phyloP scores from a whole-genome alignment of 2,888 invertebrate genomes.

The Didymodactylos carnosus region DNA sequence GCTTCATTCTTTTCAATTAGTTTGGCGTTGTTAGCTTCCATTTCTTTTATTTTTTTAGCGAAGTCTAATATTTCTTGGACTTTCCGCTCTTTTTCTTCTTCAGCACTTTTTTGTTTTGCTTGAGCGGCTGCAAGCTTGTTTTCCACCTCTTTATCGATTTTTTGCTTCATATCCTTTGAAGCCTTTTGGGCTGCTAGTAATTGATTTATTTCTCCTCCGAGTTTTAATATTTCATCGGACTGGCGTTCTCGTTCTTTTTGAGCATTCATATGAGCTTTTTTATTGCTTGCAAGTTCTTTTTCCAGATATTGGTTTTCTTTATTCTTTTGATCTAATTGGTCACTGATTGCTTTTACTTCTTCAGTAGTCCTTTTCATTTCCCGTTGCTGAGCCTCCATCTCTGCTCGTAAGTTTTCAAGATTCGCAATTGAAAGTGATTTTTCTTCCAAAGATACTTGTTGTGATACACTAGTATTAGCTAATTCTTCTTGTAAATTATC shows the following conservation, averaged over 20 bases:
- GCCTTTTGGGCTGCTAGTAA: background rate
- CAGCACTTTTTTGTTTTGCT: background rate
- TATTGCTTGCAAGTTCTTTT: background rate
- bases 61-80: background rate
- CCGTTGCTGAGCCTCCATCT: background rate
- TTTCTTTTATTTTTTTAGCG: background rate
- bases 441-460: background rate
- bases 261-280: background rate
- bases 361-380: background rate
- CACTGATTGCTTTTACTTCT: background rate
- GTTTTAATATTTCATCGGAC: background rate
- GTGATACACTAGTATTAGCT: background rate
- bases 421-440: background rate
- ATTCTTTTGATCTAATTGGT: background rate
- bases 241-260: background rate
- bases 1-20: background rate
- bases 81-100: background rate
- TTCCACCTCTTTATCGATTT: background rate
- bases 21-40: background rate
- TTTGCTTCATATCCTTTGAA: background rate
- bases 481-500: background rate
- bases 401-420: background rate
- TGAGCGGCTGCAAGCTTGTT: background rate
- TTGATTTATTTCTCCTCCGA: background rate
- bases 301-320: background rate